phyloP scores from a whole-genome alignment of 2,113 vertebrate species.

The Setophaga petechia region DNA sequence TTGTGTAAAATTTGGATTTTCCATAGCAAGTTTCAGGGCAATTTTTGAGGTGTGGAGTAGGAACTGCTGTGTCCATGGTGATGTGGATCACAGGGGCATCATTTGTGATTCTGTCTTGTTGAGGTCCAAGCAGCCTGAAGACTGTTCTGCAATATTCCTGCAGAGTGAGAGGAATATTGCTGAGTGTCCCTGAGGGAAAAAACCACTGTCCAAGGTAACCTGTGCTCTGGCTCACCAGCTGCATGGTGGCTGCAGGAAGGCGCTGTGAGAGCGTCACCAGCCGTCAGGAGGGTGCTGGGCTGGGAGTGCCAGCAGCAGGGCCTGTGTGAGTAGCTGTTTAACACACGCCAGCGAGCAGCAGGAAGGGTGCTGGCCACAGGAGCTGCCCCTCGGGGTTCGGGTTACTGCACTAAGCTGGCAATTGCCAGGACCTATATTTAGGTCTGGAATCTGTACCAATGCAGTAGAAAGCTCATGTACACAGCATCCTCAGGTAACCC shows the following conservation, averaged over 20 bases:
- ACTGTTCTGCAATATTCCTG: background rate
- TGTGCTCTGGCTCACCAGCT: background rate
- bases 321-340: background rate
- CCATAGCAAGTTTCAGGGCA: background rate
- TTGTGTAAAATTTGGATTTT: background rate
- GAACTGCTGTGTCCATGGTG: background rate
- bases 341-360: background rate
- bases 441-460: slow-evolving; percentile 40
- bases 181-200: fast-evolving
- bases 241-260: background rate
- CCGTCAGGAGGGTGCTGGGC: background rate
- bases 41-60: background rate
- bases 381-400: background rate
- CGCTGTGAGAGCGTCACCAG: background rate
- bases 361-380: background rate
- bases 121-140: background rate
- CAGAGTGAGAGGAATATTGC: background rate
- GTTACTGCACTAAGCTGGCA: slow-evolving; percentile 14
- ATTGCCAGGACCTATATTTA: background rate
- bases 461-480: slow-evolving; percentile 8
- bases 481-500: slow-evolving; percentile 22
- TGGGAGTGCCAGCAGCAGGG: background rate
- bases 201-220: background rate
- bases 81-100: fast-evolving
- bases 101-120: background rate